phyloP scores from a whole-genome alignment of 2,888 invertebrate genomes.

The Lasioglossum zephyrum region DNA sequence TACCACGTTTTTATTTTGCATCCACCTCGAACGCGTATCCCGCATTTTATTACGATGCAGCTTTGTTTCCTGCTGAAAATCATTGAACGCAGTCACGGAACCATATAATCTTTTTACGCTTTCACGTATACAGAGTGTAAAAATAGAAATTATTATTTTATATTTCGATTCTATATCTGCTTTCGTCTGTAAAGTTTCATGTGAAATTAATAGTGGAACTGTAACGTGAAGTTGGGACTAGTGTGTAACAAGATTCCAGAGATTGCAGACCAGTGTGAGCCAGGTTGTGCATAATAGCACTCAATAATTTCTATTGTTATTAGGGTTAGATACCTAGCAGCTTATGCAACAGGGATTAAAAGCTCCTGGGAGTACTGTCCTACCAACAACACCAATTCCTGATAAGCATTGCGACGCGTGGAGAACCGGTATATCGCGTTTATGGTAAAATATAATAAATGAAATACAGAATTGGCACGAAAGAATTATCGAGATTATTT shows the following conservation, averaged over 20 bases:
- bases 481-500: too few relatives aligned
- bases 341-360: background rate
- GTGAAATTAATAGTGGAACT: background rate
- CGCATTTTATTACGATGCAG: background rate
- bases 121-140: background rate
- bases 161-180: background rate
- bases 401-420: background rate
- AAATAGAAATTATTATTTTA: background rate
- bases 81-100: too few relatives aligned
- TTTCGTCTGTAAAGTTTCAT: too few relatives aligned
- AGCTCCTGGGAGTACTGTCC: background rate
- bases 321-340: constrained; percentile 7
- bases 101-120: background rate
- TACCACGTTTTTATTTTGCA: too few relatives aligned
- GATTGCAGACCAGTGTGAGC: background rate
- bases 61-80: background rate
- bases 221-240: background rate
- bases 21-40: background rate
- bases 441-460: too few relatives aligned
- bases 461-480: too few relatives aligned
- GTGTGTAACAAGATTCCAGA: background rate
- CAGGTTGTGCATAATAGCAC: background rate
- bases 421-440: background rate
- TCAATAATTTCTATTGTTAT: constrained; percentile 12
- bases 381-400: background rate